Evolutionary conservation across 2,888 invertebrate species (phyloP).

Genomic region (Drymonia ruficornis): DNA sequence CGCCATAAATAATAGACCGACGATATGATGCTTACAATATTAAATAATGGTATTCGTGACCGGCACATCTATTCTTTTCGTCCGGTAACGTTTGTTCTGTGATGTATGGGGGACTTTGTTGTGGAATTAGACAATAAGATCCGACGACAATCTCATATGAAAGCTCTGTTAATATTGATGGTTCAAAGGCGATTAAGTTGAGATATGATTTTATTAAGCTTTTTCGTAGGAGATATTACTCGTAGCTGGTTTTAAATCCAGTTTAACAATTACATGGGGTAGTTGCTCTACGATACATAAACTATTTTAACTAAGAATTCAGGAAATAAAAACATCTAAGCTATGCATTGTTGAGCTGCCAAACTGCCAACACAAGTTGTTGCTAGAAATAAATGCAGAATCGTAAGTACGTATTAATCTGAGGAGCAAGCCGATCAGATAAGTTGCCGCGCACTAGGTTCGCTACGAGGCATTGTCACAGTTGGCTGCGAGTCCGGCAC

Average conservation of each 20-base stretch:
- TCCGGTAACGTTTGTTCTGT: conserved; percentile 35
- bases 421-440: conserved; percentile 57
- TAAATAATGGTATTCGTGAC: conserved; percentile 64
- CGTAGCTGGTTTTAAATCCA: not conserved
- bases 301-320: not conserved
- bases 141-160: conserved; percentile 36
- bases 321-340: conserved; percentile 4
- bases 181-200: conserved; percentile 24
- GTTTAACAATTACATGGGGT: too few relatives aligned
- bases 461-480: conserved; percentile 66
- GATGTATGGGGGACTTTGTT: conserved; percentile 43
- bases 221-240: not conserved
- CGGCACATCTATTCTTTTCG: conserved; percentile 41
- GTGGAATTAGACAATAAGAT: conserved; percentile 48
- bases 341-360: conserved; percentile 12
- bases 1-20: conserved; percentile 55
- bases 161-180: conserved; percentile 23
- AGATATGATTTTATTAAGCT: not conserved
- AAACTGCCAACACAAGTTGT: conserved; percentile 28
- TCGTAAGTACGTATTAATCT: conserved; percentile 59
- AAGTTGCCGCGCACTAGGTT: conserved; percentile 38
- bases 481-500: conserved; percentile 67
- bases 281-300: not conserved
- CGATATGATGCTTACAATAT: conserved; percentile 57
- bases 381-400: conserved; percentile 30